Conservation (phyloP, 2,888 invertebrate species). For the Acanthacorydalis orientalis region DNA sequence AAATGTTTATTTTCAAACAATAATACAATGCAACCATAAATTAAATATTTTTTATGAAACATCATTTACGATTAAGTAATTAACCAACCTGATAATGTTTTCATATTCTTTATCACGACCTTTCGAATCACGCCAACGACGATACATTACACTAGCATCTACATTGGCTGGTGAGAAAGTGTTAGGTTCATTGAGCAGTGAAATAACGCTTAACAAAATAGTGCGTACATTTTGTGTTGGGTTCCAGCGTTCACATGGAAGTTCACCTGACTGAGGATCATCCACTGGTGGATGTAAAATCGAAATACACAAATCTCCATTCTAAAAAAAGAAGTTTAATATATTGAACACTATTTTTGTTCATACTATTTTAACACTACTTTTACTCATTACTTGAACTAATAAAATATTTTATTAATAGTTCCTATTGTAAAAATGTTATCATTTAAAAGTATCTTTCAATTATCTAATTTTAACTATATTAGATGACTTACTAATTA, state of each 20-base stretch:
- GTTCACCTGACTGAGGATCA: conserved; percentile 96
- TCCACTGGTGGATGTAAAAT: conserved; percentile 98
- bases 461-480: no score
- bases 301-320: conserved; percentile 98
- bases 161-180: conserved; percentile 99
- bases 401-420: background rate
- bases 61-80: no score
- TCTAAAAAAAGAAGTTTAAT: conserved; percentile 39
- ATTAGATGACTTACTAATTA: no score
- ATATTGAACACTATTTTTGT: no score
- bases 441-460: no score
- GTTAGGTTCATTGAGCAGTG: conserved; percentile 96
- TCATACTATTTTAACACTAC: no score
- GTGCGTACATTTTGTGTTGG: conserved; percentile 99
- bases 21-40: no score
- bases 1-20: no score
- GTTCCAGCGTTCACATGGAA: conserved; percentile 99
- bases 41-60: no score
- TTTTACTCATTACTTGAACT: no score
- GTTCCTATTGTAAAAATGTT: no score
- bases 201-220: conserved; percentile 94
- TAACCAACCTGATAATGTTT: conserved; percentile 80
- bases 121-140: conserved; percentile 96
- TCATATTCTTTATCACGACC: conserved; percentile 98
- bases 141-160: conserved; percentile 98